phyloP scores from a whole-genome alignment of 2,113 vertebrate species.

The Passer montanus region DNA sequence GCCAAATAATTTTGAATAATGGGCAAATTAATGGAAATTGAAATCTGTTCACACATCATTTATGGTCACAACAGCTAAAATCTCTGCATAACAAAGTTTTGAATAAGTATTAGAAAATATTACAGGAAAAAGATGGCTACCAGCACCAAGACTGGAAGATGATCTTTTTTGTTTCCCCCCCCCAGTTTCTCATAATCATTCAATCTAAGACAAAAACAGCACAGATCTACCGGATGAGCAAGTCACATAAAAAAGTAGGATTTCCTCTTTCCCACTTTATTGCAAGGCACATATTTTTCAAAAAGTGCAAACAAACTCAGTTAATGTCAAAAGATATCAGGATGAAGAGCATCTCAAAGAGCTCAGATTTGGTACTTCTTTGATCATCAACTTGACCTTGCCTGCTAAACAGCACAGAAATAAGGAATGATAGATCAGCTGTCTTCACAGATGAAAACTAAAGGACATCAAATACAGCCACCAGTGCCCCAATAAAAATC shows the following conservation, averaged over 20 bases:
- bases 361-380: neutral
- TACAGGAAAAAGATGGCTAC: neutral
- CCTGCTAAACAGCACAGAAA: neutral
- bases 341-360: neutral
- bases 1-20: neutral
- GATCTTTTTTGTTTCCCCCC: accelerated
- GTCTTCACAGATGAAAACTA: neutral
- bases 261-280: neutral
- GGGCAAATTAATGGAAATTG: neutral
- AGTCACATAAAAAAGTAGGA: neutral
- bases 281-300: neutral
- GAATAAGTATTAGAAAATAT: neutral
- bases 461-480: neutral
- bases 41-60: neutral
- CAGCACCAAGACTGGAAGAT: neutral
- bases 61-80: neutral
- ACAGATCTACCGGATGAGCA: neutral
- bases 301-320: neutral
- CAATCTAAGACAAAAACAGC: neutral
- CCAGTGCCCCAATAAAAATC: neutral
- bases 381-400: neutral
- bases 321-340: neutral
- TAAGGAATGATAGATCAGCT: neutral
- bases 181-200: neutral
- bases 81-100: neutral